phyloP scores from a whole-genome alignment of 2,797 vertebrate genomes.

The Selene dorsalis region DNA sequence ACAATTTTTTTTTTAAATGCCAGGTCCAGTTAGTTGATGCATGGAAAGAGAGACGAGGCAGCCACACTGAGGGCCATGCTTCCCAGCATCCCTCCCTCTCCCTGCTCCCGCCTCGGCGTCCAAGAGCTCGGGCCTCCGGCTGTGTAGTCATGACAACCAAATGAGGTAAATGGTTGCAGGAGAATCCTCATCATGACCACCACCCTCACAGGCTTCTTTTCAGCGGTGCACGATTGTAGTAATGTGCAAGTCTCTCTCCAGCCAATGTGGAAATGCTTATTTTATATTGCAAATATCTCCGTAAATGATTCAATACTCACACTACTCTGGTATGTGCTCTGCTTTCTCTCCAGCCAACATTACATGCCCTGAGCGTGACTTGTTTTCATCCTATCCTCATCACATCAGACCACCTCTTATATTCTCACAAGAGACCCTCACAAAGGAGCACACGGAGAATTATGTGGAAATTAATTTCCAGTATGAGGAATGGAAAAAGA shows the following conservation, averaged over 20 bases:
- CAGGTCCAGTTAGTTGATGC: slow-evolving; percentile 74
- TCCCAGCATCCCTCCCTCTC: slow-evolving; percentile 73
- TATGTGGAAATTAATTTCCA: slow-evolving; percentile 36
- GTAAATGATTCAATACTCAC: slow-evolving; percentile 6
- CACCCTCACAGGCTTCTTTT: slow-evolving; percentile 64
- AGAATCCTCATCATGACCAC: slow-evolving; percentile 83
- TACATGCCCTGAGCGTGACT: slow-evolving; percentile 9
- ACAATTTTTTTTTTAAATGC: slow-evolving; percentile 57
- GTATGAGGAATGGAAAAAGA: slow-evolving; percentile 11
- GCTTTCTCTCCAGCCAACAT: slow-evolving; percentile 33
- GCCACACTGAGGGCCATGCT: slow-evolving; percentile 68
- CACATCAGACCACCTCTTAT: not conserved
- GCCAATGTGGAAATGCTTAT: slow-evolving; percentile 20
- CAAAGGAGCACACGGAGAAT: slow-evolving; percentile 1
- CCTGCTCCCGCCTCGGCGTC: slow-evolving; percentile 76
- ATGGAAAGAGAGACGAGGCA: slow-evolving; percentile 65
- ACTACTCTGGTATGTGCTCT: slow-evolving; percentile 27
- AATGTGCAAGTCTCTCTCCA: slow-evolving; percentile 32
- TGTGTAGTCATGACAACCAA: slow-evolving; percentile 87
- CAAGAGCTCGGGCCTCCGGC: slow-evolving; percentile 82
- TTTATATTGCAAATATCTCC: slow-evolving; percentile 38
- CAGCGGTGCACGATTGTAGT: slow-evolving; percentile 43
- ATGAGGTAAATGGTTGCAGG: slow-evolving; percentile 85
- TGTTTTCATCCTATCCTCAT: slow-evolving; percentile 36
- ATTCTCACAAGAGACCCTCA: slow-evolving; percentile 11